Evolutionary conservation across 2,888 invertebrate genomes (phyloP), one percentile per base, ranked within the genome.

Genomic region (Amphiduros pacificus): DNA sequence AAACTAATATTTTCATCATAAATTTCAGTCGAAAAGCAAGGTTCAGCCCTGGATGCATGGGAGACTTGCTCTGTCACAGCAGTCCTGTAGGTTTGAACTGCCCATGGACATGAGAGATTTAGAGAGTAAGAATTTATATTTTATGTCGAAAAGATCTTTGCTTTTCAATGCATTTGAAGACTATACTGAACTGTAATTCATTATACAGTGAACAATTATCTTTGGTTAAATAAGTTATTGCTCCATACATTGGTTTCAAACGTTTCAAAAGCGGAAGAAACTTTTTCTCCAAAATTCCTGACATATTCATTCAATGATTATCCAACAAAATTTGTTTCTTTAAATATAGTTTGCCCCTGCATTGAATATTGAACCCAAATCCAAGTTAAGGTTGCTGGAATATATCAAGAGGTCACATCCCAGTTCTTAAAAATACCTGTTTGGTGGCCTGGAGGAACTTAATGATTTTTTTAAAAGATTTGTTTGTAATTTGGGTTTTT

Each of bases 61-160:
- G n/a, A 64, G 79, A 3, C 66, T 79, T 41, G 79, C 77, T 0
- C 66, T 80, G 31, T 79, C 80, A 20, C 75, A 78, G 56, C 77
- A 77, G 57, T 73, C 79, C 11, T 74, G 77, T 66, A 67, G 80
- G n/a, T 80, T 80, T 72, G 77, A 77, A 55, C 71, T 80, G 24
- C 80, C 80, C 1, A 79, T 80, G 74, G 79, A 80, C 63, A 78
- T 80, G 76, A 75, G 72, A 57, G 51, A 67, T 20, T 66, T 80
- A 14, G 79, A 80, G 71, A 75, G 79, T 79, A 70, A 72, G 77
- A 71, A n/a, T 11, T 32, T 24, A 27, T 14, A 52, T 11, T 27
- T 6, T 11, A 27, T 26, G 22, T 27, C 9, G 11, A 5, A 52
- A 49, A n/a, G 6, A 22, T 9, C 9, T 49, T 11, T 17, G 22